Percentiles rank a stretch among this genome's conserved stretches.
Evolutionary conservation across 2,113 vertebrate genomes (phyloP).

Genomic region (Rhinopomastus cyanomelas): DNA sequence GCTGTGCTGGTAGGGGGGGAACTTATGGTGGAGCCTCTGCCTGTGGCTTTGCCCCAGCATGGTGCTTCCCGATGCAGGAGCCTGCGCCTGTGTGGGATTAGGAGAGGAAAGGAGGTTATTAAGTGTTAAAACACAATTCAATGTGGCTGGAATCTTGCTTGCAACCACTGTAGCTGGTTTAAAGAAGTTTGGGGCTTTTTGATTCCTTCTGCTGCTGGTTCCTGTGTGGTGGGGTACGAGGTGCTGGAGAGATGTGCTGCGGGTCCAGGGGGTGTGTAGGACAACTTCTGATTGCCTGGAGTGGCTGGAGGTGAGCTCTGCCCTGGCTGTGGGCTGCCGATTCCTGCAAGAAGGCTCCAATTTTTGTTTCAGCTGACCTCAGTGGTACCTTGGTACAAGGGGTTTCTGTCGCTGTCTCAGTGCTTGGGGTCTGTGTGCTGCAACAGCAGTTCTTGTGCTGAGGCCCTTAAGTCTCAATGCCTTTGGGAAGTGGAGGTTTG

Average conservation of each 20-base stretch:
- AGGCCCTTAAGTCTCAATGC: not conserved
- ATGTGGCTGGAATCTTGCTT: not conserved
- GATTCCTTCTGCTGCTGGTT: not conserved
- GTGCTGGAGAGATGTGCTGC: not conserved
- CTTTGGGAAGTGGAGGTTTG: not conserved
- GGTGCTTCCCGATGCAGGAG: not conserved
- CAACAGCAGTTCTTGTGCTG: not conserved
- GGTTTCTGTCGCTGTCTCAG: fast-evolving
- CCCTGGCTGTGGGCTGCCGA: not conserved
- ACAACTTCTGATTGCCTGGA: not conserved
- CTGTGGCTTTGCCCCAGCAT: not conserved
- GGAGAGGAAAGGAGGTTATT: not conserved
- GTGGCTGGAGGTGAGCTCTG: not conserved
- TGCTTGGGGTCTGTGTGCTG: not conserved
- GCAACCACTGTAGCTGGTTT: not conserved
- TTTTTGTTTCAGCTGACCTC: not conserved
- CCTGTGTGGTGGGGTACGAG: fast-evolving
- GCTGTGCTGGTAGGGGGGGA: not conserved
- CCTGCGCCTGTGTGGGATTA: conserved; percentile 7
- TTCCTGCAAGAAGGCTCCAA: not conserved
- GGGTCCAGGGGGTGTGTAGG: not conserved
- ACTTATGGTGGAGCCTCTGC: not conserved
- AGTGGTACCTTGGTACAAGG: not conserved
- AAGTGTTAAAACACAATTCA: not conserved
- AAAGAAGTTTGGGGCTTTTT: not conserved